Conservation (phyloP, 1,140 invertebrate species). For the Scylla paramamosain region DNA sequence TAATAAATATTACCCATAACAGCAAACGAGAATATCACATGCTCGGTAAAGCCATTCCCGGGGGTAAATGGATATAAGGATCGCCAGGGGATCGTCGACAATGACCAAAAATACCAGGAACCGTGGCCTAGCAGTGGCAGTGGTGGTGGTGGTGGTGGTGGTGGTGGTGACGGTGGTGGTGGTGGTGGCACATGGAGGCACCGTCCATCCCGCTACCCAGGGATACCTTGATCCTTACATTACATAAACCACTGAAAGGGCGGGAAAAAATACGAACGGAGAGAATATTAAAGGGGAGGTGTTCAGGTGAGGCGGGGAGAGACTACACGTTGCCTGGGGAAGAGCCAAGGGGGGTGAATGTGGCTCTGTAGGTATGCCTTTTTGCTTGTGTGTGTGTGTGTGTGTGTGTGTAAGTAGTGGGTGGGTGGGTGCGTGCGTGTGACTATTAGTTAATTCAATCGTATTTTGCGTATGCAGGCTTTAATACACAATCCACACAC, state of each 20-base stretch:
- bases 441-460: no score
- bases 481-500: no score
- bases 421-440: background rate
- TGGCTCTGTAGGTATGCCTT: no score
- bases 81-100: background rate
- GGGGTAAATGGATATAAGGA: background rate
- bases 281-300: constrained; percentile 8
- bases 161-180: no score
- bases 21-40: background rate
- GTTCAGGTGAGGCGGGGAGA: background rate
- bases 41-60: no score
- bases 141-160: no score
- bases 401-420: background rate
- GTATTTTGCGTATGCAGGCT: no score
- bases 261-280: background rate
- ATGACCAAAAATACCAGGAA: background rate
- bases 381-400: background rate
- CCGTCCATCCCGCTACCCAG: background rate
- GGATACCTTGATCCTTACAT: background rate
- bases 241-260: constrained; percentile 23
- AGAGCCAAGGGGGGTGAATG: background rate
- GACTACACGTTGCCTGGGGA: background rate
- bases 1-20: constrained; percentile 1
- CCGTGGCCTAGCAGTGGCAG: no score
- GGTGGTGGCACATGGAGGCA: background rate